Evolutionary conservation across 2,113 vertebrate species (phyloP).

Genomic region (Megatriorchis doriae): DNA sequence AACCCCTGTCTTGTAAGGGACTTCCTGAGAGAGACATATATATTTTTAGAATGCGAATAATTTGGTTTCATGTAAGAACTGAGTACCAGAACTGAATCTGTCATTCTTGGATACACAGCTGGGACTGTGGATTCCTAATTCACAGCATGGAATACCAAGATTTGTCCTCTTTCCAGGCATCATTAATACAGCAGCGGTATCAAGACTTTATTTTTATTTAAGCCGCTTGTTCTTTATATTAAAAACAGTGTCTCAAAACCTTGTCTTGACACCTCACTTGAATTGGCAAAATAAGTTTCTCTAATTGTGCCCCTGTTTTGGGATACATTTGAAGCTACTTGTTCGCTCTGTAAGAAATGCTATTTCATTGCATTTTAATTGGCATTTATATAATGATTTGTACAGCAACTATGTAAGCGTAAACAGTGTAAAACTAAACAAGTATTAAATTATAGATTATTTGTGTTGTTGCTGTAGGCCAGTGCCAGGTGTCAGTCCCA

Average conservation of each 20-base stretch:
- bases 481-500: neutral
- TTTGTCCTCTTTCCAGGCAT: neutral
- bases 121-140: neutral
- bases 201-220: neutral
- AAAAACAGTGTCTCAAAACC: neutral
- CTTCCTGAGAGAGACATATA: rapidly evolving
- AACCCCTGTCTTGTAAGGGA: neutral
- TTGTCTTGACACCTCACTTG: neutral
- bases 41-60: neutral
- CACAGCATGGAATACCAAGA: neutral
- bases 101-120: neutral
- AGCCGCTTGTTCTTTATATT: neutral
- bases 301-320: neutral
- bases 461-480: neutral
- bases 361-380: neutral
- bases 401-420: neutral
- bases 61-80: neutral
- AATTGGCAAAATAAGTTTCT: neutral
- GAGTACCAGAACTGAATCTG: neutral
- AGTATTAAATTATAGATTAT: neutral
- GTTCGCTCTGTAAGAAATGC: neutral
- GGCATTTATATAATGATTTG: neutral
- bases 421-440: neutral
- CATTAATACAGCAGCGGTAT: neutral
- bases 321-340: neutral